A percentile compares a stretch with the other conserved stretches of the same genome.
These are phyloP conservation scores for Thecocarcelia acutangulata DNA, from an alignment of 2,888 invertebrate genomes.

Conservation along the genomic window DNA sequence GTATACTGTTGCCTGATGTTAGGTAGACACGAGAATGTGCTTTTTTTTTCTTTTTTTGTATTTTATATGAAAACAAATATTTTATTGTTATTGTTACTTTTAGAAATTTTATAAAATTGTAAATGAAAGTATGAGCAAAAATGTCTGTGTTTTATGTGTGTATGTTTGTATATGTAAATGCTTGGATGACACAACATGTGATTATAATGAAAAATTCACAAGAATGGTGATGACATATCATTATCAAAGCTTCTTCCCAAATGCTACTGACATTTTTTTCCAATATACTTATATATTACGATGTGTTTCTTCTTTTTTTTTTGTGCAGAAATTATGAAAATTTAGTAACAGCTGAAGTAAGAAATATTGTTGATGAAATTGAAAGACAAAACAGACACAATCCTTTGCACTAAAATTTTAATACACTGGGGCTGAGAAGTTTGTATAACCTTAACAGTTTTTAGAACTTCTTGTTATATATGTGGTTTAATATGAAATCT, in stretches of 20 bases:
- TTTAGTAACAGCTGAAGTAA: too few relatives aligned
- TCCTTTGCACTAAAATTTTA: too few relatives aligned
- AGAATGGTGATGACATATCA: constrained; percentile 41
- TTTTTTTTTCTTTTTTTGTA: not conserved
- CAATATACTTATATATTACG: not conserved
- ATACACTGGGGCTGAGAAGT: too few relatives aligned
- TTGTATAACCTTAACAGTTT: too few relatives aligned
- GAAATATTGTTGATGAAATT: too few relatives aligned
- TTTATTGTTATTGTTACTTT: not conserved
- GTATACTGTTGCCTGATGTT: not conserved
- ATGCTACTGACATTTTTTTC: constrained; percentile 12
- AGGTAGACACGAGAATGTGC: not conserved
- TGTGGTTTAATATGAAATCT: too few relatives aligned
- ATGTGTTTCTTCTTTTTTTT: too few relatives aligned
- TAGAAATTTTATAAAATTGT: not conserved
- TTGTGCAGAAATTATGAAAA: too few relatives aligned
- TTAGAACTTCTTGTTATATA: too few relatives aligned
- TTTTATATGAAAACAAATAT: not conserved
- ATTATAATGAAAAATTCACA: constrained; percentile 20
- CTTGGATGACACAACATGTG: constrained; percentile 7
- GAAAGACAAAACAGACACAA: too few relatives aligned
- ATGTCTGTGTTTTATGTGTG: not conserved
- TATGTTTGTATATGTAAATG: not conserved
- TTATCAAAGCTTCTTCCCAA: constrained; percentile 23
- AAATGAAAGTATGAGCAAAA: not conserved